Base-by-base conservation (phyloP, 2,888 invertebrate genomes). In the Calliphora vomitoria region DNA sequence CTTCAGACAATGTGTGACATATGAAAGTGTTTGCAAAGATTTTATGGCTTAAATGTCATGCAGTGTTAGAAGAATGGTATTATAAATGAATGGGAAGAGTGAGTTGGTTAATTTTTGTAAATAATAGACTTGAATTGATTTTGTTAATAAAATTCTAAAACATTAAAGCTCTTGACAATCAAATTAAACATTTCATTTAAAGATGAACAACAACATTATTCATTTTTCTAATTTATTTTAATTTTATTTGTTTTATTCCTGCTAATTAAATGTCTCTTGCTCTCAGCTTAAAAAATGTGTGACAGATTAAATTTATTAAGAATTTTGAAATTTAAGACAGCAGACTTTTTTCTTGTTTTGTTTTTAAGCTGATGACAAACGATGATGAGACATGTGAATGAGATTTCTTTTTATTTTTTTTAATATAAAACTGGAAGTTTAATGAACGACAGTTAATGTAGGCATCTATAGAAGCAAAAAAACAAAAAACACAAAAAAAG, bases 21-120 rank as follows among this genome's bases (percentile, higher is more conserved):
- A 11, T 50, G 50, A 50, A n/a, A 50, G 50, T 18, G 6, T 18
- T 20, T 8, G 15, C 11, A 31, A 58, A 13, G 38, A 44, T 79
- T 58, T 68, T 35, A 68, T 68, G 55, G 55, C 31, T 68, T 76
- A 64, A 25, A 41, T 20, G 44, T 53, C 76, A 38, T 25, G 6
- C 15, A 18, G 47, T 18, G 38, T 13, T 2, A n/a, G 10, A 11
- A 3, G 15, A 55, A 20, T 20, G 8, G 41, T 1, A 25, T 25
- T 25, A 2, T 25, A 41, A 41, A 41, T 44, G 44, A 13, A 44
- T 44, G 44, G 13, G 13, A 13, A 11, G 44, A 50, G 13, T 50
- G n/a, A n/a, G 50, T 50, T 5, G 6, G 50, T 50, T 50, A n/a
- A 50, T 50, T n/a, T 50, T n/a, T n/a, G n/a, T n/a, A n/a, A 50